A percentile compares a stretch with the other conserved stretches of the same genome.
These are phyloP conservation scores for Vollenhovia emeryi DNA, from an alignment of 1,140 invertebrate species.

Conservation along the genomic window DNA sequence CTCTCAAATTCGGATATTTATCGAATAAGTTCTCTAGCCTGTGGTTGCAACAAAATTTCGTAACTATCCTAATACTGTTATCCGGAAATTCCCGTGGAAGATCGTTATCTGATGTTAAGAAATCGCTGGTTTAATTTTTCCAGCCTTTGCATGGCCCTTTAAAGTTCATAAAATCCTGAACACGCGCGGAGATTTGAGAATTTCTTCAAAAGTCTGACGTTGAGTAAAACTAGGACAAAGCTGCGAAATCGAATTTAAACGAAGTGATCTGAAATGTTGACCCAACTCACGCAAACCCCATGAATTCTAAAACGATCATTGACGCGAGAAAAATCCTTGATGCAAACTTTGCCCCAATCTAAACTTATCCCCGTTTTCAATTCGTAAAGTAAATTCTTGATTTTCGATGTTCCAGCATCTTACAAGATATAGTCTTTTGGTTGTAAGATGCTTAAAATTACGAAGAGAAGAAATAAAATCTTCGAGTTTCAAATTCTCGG, in stretches of 20 bases:
- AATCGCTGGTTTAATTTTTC: neutral
- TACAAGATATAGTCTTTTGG: neutral
- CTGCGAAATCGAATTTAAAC: constrained; percentile 54
- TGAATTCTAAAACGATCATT: constrained; percentile 31
- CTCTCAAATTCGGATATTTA: constrained; percentile 19
- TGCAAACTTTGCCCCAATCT: neutral
- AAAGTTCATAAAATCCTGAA: neutral
- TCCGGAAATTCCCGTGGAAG: neutral
- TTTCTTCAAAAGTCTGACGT: neutral
- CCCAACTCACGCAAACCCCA: neutral
- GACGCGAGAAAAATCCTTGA: neutral
- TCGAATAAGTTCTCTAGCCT: neutral
- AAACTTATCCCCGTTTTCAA: neutral
- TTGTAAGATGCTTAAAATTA: neutral
- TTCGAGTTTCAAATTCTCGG: neutral
- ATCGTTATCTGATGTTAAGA: neutral
- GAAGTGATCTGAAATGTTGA: constrained; percentile 20
- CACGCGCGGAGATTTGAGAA: neutral
- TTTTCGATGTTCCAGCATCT: neutral
- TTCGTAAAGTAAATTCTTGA: neutral
- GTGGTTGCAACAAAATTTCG: neutral
- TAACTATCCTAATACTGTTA: neutral
- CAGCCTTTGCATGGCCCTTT: neutral
- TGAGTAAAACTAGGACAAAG: constrained; percentile 27
- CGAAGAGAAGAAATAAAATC: neutral